Conservation (phyloP, 2,113 vertebrate species). For the Thermophis baileyi region DNA sequence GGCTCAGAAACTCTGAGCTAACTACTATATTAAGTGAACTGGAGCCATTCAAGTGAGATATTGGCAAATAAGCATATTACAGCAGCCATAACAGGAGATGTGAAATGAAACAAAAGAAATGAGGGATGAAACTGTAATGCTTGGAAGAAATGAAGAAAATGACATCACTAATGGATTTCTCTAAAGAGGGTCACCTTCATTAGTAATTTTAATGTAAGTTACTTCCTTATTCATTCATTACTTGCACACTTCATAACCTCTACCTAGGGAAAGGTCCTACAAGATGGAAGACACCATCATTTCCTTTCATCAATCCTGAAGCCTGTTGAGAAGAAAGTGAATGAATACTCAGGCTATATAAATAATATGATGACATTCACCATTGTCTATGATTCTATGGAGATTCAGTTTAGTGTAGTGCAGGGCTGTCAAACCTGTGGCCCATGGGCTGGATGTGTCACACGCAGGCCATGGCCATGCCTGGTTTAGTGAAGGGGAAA, state of each 20-base stretch:
- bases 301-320: background rate
- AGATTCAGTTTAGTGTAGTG: background rate
- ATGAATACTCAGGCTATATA: background rate
- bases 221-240: conserved; percentile 29
- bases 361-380: background rate
- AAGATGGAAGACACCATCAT: background rate
- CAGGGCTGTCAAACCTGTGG: too few relatives aligned
- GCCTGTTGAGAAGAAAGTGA: background rate
- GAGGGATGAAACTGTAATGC: conserved; percentile 49
- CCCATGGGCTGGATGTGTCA: too few relatives aligned
- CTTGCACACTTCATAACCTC: background rate
- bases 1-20: conserved; percentile 40
- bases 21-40: conserved; percentile 54
- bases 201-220: conserved; percentile 49
- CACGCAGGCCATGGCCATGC: too few relatives aligned
- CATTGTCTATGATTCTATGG: background rate
- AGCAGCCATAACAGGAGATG: conserved; percentile 41
- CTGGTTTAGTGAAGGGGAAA: too few relatives aligned
- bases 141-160: conserved; percentile 49
- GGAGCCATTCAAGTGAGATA: conserved; percentile 48
- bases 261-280: background rate
- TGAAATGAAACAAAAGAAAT: conserved; percentile 61
- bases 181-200: conserved; percentile 36
- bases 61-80: conserved; percentile 51
- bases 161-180: conserved; percentile 41